Evolutionary conservation across 2,797 vertebrate species (phyloP), one percentile per base, ranked within the genome.

Genomic region (Neomorphus geoffroyi): DNA sequence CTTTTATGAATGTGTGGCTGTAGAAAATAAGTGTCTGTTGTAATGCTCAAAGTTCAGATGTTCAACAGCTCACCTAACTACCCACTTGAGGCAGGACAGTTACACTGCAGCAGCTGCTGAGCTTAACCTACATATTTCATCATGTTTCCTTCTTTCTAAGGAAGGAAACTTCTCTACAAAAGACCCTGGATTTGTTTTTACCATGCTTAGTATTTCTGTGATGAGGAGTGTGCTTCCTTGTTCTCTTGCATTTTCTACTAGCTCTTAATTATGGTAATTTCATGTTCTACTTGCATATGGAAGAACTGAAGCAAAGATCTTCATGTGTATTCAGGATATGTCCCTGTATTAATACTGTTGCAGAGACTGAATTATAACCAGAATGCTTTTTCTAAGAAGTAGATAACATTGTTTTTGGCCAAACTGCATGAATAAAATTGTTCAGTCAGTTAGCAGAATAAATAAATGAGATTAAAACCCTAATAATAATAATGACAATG

Each of bases 41-140:
- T 51, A 85, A 83, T 50, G 50, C 71, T 84, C 79, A 88, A 93
- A 86, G 78, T 93, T 80, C 91, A 82, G 83, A 54, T 56, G 32
- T 65, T 73, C 69, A 89, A 39, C 30, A 74, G n/a, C 26, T 71
- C 41, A 43, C 26, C 10, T 46, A 88, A 5, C 32, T 61, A 81
- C 27, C 27, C 18, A 19, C 46, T 21, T 37, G 37, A 51, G 48
- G 54, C 56, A 57, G 54, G 30, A 53, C 15, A 82, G 37, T 35
- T 13, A 58, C 28, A 11, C 50, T 28, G 80, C 74, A 92, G 60
- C 45, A 82, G 61, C 72, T 91, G 37, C 41, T 78, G 37, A 82
- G 19, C 18, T 62, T 74, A 67, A 41, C 17, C 15, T 48, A 33
- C 4, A 0, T 58, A 10, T 41, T 94, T 89, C 54, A 9, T 30